These are phyloP conservation scores for Hesperia comma DNA, from an alignment of 2,888 invertebrate genomes.

Conservation along the genomic window DNA sequence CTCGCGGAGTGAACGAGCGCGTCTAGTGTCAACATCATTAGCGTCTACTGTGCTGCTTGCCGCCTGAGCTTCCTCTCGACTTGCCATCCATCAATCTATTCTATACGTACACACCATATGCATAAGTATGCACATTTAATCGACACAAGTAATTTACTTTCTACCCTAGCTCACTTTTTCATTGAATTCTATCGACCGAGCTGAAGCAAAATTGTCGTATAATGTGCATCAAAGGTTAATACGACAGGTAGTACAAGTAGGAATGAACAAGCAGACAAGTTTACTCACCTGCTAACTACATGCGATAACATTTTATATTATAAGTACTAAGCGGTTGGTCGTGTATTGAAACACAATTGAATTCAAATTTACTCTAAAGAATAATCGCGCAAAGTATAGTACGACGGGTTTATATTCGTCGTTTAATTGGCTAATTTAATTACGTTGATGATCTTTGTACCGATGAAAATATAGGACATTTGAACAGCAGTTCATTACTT, in stretches of 20 bases:
- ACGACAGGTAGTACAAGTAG: background rate
- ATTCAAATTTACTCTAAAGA: background rate
- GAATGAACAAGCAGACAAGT: background rate
- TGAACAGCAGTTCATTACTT: background rate
- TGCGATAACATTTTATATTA: too few species aligned
- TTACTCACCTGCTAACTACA: too few species aligned
- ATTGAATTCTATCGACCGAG: constrained; percentile 4
- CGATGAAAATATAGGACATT: constrained; percentile 15
- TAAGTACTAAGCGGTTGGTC: background rate
- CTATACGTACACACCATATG: background rate
- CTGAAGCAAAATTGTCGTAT: background rate
- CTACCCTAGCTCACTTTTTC: constrained; percentile 10
- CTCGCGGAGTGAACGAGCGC: constrained; percentile 56
- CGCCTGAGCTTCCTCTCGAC: constrained; percentile 2
- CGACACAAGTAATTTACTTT: constrained; percentile 15
- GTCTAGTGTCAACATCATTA: constrained; percentile 79
- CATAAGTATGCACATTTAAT: constrained; percentile 20
- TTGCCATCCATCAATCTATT: constrained; percentile 36
- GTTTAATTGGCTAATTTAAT: constrained; percentile 10
- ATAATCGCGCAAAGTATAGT: background rate
- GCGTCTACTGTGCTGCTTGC: constrained; percentile 51
- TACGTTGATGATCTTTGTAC: constrained; percentile 13
- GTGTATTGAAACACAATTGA: background rate
- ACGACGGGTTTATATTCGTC: background rate
- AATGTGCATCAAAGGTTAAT: background rate